phyloP scores from a whole-genome alignment of 2,797 vertebrate genomes.

The Merluccius polli region DNA sequence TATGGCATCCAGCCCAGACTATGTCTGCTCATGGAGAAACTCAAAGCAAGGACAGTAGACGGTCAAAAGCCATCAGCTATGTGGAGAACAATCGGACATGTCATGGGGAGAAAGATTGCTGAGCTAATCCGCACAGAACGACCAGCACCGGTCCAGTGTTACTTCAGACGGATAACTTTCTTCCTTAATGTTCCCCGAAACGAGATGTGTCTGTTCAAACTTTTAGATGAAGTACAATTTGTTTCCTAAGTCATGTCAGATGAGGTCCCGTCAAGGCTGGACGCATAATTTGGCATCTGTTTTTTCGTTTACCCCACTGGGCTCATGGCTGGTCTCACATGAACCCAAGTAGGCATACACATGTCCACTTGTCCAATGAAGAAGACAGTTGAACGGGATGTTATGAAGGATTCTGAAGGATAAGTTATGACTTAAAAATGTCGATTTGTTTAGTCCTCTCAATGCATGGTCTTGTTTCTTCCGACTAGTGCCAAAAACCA shows the following conservation, averaged over 20 bases:
- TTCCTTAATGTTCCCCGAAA: constrained; percentile 19
- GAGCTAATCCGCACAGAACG: background rate
- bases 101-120: constrained; percentile 43
- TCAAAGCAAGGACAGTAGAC: constrained; percentile 40
- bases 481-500: constrained; percentile 59
- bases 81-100: background rate
- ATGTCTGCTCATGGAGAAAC: constrained; percentile 48
- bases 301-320: background rate
- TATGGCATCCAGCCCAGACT: constrained; percentile 61
- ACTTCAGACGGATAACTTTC: constrained; percentile 25
- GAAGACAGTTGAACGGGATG: constrained; percentile 20
- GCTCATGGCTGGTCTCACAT: background rate
- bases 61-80: background rate
- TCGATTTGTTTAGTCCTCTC: constrained; percentile 31
- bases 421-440: constrained; percentile 24
- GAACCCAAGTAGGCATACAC: constrained; percentile 9
- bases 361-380: constrained; percentile 32
- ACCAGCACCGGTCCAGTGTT: constrained; percentile 21
- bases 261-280: constrained; percentile 53
- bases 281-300: constrained; percentile 50
- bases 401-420: constrained; percentile 26
- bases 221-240: constrained; percentile 28
- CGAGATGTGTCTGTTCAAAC: constrained; percentile 35
- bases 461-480: constrained; percentile 44
- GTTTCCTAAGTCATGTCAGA: constrained; percentile 40